Base-by-base conservation (phyloP, 2,888 invertebrate species). In the Ametastegia equiseti region DNA sequence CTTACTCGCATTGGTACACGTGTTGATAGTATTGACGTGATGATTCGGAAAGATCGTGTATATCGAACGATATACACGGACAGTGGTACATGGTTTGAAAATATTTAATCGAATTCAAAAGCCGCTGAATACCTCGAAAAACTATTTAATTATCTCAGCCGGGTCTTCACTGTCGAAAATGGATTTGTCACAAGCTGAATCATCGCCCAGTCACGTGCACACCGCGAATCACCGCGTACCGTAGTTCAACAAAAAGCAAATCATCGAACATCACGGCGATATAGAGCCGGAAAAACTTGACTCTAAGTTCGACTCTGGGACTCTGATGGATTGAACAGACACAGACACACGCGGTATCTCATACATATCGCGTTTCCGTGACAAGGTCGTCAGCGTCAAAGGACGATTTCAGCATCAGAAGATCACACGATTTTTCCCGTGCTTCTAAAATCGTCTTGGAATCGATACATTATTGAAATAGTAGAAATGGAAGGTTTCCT, bases 131-230 rank as follows among this genome's bases (percentile, higher is more conserved):
- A n/a, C n/a, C n/a, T n/a, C 11, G 27, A 60, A 30, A 60, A 60
- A 60, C 13, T n/a, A n/a, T n/a, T 13, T 60, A 30, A 67, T 39
- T 39, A 67, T n/a, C 67, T 19, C 7, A n/a, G n/a, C n/a, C 13
- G 39, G 67, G 36, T 39, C 13, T 39, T n/a, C n/a, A 39, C 11
- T 27, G 39, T 67, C 23, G 60, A 30, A 60, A 67, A 67, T 67
- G 67, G 67, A 67, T 67, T 67, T 67, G 67, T 67, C 67, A 39
- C 36, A 67, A 67, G 67, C 39, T 36, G 19, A 39, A 39, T 67
- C 60, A 39, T 67, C 67, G 67, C 39, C 30, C 36, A n/a, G 63
- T 63, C 63, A 67, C 36, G 65, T 39, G 36, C n/a, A n/a, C n/a
- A n/a, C 15, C 67, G 67, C 39, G 19, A 67, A 39, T 67, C 39